A percentile compares a stretch with the other conserved stretches of the same genome.
phyloP scores from a whole-genome alignment of 2,797 vertebrate genomes.

The Leptodactylus fallax region DNA sequence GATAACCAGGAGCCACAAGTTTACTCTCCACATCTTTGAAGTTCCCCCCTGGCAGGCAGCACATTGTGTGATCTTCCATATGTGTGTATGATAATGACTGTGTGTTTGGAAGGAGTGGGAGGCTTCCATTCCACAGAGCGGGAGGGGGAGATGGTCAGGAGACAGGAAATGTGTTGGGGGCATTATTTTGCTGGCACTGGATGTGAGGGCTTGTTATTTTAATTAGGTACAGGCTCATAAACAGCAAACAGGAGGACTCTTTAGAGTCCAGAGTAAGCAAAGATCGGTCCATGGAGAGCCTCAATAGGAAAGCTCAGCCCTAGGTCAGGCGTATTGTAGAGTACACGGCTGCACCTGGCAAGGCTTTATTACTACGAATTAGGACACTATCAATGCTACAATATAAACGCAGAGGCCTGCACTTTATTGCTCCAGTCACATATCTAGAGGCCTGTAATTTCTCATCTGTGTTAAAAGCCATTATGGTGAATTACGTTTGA shows the following conservation, averaged over 20 bases:
- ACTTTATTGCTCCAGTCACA: not conserved
- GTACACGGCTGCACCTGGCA: not conserved
- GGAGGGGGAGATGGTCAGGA: slow-evolving; percentile 25
- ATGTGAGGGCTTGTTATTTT: slow-evolving; percentile 32
- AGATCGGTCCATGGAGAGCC: slow-evolving; percentile 1
- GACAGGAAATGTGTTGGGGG: slow-evolving; percentile 17
- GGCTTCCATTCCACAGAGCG: slow-evolving; percentile 16
- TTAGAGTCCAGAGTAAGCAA: slow-evolving; percentile 12
- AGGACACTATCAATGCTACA: not conserved
- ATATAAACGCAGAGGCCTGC: not conserved
- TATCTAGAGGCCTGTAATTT: not conserved
- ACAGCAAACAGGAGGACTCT: slow-evolving; percentile 29
- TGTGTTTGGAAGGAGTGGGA: slow-evolving; percentile 6
- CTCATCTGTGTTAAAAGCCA: not conserved
- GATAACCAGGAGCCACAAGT: slow-evolving; percentile 16
- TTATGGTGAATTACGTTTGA: not conserved
- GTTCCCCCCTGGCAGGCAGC: slow-evolving; percentile 1
- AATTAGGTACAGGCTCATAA: slow-evolving; percentile 45
- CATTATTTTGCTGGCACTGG: slow-evolving; percentile 48
- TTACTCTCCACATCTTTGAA: slow-evolving; percentile 21
- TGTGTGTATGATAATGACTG: slow-evolving; percentile 32
- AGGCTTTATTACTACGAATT: not conserved
- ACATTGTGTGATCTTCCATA: slow-evolving; percentile 39
- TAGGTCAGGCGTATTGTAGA: not conserved
- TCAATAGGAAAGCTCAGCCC: not conserved